Base-by-base conservation (phyloP, 1,140 invertebrate genomes). In the Aphis craccivora region DNA sequence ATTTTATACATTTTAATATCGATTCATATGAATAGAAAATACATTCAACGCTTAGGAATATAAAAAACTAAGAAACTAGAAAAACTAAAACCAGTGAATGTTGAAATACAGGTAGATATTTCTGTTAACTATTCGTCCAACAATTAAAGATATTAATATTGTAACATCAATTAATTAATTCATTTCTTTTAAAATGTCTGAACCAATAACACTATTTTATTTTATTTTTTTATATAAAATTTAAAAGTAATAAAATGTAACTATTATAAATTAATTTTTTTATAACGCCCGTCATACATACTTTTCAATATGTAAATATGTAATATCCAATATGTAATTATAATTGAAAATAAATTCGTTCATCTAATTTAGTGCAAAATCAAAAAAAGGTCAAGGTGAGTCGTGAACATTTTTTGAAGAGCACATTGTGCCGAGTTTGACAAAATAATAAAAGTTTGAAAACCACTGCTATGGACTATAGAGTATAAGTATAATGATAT, bases 81-180 rank as follows among this genome's bases (percentile, higher is more conserved):
- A 60, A 60, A 60, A 60, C 22, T 60, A 60, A 60, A 23, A 23
- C 25, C 55, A 25, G 55, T 23, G 18, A 4, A 23, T 11, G 2
- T 18, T 18, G 51, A 53, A 53, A 53, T 53, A 18, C 51, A 6
- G 5, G 51, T 53, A 43, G 35, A 1, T 43, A 84, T 84, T 1
- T 84, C 83, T 37, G 83, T 87, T 40, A 23, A 87, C 84, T 87
- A 87, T 87, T 87, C 84, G 84, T 87, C 37, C 25, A 87, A 87
- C 40, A 87, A 48, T 87, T 87, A 87, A 87, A 87, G 25, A 48
- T 87, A 87, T 87, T 40, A 1, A 40, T 40, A 1, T 45, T 87
- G 40, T 48, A 87, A 87, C 25, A 25, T 25, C 20, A 11, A 43
- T 84, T 35, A 84, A 84, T n/a, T n/a, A n/a, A n/a, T n/a, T n/a